Percentiles rank a stretch among this genome's conserved stretches.
Conservation (phyloP, 30 jellyfish, hydroid and myxozoan genomes). For the Turritopsis dohrnii region DNA sequence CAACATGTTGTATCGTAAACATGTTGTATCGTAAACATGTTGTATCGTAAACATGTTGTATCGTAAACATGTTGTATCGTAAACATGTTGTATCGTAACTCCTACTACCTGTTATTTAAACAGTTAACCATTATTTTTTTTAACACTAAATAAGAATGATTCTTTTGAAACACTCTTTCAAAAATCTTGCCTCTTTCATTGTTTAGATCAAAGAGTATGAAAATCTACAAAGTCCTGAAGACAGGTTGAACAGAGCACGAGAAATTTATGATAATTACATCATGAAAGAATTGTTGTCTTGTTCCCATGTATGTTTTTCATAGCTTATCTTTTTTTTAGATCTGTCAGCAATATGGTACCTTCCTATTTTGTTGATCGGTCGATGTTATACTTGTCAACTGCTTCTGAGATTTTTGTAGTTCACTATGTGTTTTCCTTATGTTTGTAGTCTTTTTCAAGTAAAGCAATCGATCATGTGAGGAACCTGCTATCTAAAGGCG, state of each 20-base stretch:
- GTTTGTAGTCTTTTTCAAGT: constrained; percentile 69
- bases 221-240: constrained; percentile 65
- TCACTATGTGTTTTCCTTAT: not conserved
- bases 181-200: too few relatives aligned
- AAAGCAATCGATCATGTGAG: constrained; percentile 95
- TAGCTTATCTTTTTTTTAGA: not conserved
- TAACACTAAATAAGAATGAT: too few relatives aligned
- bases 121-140: too few relatives aligned
- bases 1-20: too few relatives aligned
- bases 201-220: constrained; percentile 88
- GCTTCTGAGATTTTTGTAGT: not conserved
- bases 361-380: not conserved
- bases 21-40: too few relatives aligned
- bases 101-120: too few relatives aligned
- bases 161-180: too few relatives aligned
- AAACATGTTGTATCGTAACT: too few relatives aligned
- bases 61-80: too few relatives aligned
- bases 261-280: constrained; percentile 85
- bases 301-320: constrained; percentile 74
- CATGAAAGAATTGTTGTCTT: constrained; percentile 89
- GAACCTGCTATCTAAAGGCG: constrained; percentile 61
- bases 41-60: too few relatives aligned
- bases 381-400: too few relatives aligned
- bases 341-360: not conserved
- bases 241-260: constrained; percentile 68